phyloP scores from a whole-genome alignment of 1,140 invertebrate genomes.

The Halotydeus destructor region DNA sequence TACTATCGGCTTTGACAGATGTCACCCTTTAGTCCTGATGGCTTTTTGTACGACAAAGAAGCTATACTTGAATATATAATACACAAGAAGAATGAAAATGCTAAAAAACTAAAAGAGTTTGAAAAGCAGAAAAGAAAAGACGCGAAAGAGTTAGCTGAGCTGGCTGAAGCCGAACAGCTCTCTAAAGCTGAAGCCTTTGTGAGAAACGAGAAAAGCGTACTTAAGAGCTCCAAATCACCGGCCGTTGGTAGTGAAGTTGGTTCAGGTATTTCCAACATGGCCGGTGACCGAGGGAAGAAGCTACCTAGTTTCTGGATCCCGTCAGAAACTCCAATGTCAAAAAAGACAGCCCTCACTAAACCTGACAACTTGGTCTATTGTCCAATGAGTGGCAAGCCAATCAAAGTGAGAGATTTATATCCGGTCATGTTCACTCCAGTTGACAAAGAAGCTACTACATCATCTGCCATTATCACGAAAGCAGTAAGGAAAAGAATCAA shows the following conservation, averaged over 20 bases:
- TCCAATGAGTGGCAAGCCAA: constrained; percentile 67
- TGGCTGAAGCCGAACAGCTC: constrained; percentile 41
- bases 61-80: constrained; percentile 88
- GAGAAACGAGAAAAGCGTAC: constrained; percentile 48
- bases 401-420: constrained; percentile 82
- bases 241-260: not conserved
- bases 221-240: constrained; percentile 19
- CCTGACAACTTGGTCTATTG: constrained; percentile 77
- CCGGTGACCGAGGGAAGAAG: constrained; percentile 38
- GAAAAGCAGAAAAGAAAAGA: constrained; percentile 53
- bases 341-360: constrained; percentile 46
- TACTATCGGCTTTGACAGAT: constrained; percentile 1
- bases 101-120: constrained; percentile 72
- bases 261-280: constrained; percentile 45
- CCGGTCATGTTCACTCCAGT: constrained; percentile 79
- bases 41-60: constrained; percentile 92
- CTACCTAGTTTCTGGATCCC: constrained; percentile 96
- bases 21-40: constrained; percentile 43
- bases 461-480: not conserved
- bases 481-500: not conserved
- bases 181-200: constrained; percentile 50
- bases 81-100: constrained; percentile 79
- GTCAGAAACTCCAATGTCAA: constrained; percentile 66
- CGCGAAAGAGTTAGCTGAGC: constrained; percentile 30
- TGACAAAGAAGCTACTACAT: constrained; percentile 29